Conservation (phyloP, 2,888 invertebrate species). For the Eupithecia inturbata region DNA sequence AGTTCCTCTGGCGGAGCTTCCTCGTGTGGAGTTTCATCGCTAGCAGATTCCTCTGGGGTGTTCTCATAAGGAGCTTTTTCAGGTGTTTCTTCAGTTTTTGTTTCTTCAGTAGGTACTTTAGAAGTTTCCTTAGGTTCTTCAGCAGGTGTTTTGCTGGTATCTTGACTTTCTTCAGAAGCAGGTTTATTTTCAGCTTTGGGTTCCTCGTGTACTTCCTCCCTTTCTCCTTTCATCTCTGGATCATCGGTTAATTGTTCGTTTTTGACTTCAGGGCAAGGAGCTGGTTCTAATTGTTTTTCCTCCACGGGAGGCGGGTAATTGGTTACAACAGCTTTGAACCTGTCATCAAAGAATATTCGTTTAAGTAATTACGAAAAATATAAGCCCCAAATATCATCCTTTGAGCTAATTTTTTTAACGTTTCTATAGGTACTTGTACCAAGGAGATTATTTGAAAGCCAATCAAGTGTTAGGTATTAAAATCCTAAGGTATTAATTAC, state of each 20-base stretch:
- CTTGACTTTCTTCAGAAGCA: slow-evolving; percentile 24
- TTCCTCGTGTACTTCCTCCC: slow-evolving; percentile 22
- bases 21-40: slow-evolving; percentile 11
- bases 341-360: slow-evolving; percentile 42
- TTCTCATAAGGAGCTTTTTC: slow-evolving; percentile 22
- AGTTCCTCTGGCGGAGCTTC: not conserved
- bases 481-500: slow-evolving; percentile 47
- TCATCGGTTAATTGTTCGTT: slow-evolving; percentile 56
- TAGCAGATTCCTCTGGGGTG: not conserved
- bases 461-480: not conserved
- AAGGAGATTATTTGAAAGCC: not conserved
- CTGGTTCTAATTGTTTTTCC: slow-evolving; percentile 38
- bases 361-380: not conserved
- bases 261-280: slow-evolving; percentile 59
- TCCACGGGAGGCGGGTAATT: slow-evolving; percentile 57
- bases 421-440: not conserved
- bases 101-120: slow-evolving; percentile 21
- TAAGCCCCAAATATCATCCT: not conserved
- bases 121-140: not conserved
- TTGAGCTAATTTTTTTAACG: not conserved
- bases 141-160: slow-evolving; percentile 13
- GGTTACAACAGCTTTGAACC: slow-evolving; percentile 75
- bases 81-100: slow-evolving; percentile 16
- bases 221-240: slow-evolving; percentile 15
- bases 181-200: slow-evolving; percentile 13